These are phyloP conservation scores for Mungos mungo DNA, from an alignment of 2,113 vertebrate species.

Conservation along the genomic window DNA sequence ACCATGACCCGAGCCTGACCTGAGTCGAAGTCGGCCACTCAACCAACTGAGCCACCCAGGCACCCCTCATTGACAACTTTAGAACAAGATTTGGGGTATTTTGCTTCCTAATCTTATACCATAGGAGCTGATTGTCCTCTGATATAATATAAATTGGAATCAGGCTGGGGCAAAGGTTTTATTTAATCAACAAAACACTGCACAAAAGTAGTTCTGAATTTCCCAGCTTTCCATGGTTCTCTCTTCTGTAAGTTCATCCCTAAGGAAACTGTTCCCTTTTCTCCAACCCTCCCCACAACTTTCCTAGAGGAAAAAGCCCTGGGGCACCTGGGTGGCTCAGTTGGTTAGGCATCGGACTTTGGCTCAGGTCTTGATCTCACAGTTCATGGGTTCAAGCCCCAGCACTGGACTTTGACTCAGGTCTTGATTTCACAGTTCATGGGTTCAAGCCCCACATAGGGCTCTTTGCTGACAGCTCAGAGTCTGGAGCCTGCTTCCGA, in stretches of 20 bases:
- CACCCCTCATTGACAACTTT: neutral
- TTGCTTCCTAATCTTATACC: neutral
- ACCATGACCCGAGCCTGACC: too few relatives aligned
- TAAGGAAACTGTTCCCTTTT: neutral
- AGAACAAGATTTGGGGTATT: neutral
- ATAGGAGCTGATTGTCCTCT: neutral
- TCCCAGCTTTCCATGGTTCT: neutral
- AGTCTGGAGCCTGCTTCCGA: too few relatives aligned
- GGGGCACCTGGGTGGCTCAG: too few relatives aligned
- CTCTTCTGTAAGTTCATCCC: neutral
- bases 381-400: too few relatives aligned
- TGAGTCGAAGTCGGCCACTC: too few relatives aligned
- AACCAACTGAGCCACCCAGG: too few relatives aligned
- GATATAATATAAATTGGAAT: slow-evolving; percentile 25
- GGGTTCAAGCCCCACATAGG: too few relatives aligned
- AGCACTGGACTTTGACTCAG: too few relatives aligned
- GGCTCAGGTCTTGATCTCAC: too few relatives aligned
- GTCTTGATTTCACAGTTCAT: too few relatives aligned
- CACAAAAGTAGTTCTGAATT: neutral
- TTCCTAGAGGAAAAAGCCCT: slow-evolving; percentile 27
- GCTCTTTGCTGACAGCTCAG: too few relatives aligned
- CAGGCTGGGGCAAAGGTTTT: slow-evolving; percentile 38
- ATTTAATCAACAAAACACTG: slow-evolving; percentile 46
- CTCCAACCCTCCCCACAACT: neutral
- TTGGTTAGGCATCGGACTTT: too few relatives aligned